These are phyloP conservation scores for Microplitis demolitor DNA, from an alignment of 1,140 invertebrate species.

Conservation along the genomic window DNA sequence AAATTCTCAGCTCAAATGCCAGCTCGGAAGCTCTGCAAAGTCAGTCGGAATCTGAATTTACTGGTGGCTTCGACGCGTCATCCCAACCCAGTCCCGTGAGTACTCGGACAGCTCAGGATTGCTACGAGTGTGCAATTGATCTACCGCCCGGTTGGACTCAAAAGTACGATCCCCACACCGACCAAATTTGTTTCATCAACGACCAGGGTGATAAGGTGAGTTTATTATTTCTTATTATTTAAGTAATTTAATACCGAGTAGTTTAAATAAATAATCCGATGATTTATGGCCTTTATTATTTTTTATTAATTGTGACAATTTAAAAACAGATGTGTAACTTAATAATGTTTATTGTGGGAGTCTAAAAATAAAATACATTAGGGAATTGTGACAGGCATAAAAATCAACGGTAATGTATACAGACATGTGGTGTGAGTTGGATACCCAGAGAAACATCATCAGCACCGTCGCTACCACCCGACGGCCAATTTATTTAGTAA, in stretches of 20 bases:
- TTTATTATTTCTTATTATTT: neutral
- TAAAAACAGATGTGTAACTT: neutral
- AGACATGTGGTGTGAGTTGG: neutral
- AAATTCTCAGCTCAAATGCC: slow-evolving; percentile 41
- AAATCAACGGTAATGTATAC: neutral
- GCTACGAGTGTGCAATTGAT: slow-evolving; percentile 41
- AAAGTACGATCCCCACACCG: slow-evolving; percentile 42
- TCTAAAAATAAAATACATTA: slow-evolving; percentile 23
- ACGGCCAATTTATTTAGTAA: slow-evolving; percentile 26
- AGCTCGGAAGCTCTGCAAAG: slow-evolving; percentile 33
- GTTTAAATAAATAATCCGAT: too few relatives aligned
- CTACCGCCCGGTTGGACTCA: slow-evolving; percentile 49
- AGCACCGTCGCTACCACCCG: neutral
- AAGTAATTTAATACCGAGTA: neutral
- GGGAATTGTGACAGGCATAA: slow-evolving; percentile 18
- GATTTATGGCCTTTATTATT: too few relatives aligned
- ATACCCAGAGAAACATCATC: neutral
- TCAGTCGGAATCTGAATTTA: slow-evolving; percentile 35
- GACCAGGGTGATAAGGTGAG: slow-evolving; percentile 45
- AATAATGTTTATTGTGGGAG: slow-evolving; percentile 14
- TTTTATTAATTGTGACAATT: neutral
- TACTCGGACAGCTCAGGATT: slow-evolving; percentile 23
- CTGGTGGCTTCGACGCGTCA: slow-evolving; percentile 33
- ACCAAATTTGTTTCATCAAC: slow-evolving; percentile 47
- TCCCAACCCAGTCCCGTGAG: slow-evolving; percentile 33